Percentiles rank a stretch among this genome's conserved stretches.
Evolutionary conservation across 2,888 invertebrate species (phyloP).

Genomic region (Aplocera efformata): DNA sequence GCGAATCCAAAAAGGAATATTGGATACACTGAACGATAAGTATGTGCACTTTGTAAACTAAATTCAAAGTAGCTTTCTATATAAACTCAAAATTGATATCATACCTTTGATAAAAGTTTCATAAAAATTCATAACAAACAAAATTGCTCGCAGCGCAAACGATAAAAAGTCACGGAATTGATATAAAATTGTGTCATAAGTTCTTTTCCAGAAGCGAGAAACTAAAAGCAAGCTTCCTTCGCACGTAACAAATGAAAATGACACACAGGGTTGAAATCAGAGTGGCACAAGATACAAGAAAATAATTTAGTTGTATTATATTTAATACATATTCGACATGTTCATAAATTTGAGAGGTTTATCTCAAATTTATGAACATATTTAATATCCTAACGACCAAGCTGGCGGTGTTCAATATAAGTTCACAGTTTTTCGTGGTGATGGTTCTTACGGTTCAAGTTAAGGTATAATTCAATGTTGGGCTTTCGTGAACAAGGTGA

Average conservation of each 20-base stretch:
- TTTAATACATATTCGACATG: too few relatives aligned
- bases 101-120: not conserved
- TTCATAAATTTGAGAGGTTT: too few relatives aligned
- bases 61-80: too few relatives aligned
- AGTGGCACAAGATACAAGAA: too few relatives aligned
- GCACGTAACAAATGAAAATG: constrained; percentile 7
- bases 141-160: not conserved
- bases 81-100: not conserved
- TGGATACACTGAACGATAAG: not conserved
- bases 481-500: too few relatives aligned
- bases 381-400: too few relatives aligned
- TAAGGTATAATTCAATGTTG: too few relatives aligned
- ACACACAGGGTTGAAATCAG: not conserved
- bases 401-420: too few relatives aligned
- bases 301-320: too few relatives aligned
- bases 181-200: constrained; percentile 5
- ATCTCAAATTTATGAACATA: too few relatives aligned
- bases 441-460: too few relatives aligned
- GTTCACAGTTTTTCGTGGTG: too few relatives aligned
- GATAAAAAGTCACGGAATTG: not conserved
- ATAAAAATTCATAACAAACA: not conserved
- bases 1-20: not conserved
- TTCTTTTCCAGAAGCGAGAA: not conserved
- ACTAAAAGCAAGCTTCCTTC: constrained; percentile 6
- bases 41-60: not conserved